Evolutionary conservation across 2,888 invertebrate genomes (phyloP), one percentile per base, ranked within the genome.

Genomic region (Pycnomerus fuliginosus): DNA sequence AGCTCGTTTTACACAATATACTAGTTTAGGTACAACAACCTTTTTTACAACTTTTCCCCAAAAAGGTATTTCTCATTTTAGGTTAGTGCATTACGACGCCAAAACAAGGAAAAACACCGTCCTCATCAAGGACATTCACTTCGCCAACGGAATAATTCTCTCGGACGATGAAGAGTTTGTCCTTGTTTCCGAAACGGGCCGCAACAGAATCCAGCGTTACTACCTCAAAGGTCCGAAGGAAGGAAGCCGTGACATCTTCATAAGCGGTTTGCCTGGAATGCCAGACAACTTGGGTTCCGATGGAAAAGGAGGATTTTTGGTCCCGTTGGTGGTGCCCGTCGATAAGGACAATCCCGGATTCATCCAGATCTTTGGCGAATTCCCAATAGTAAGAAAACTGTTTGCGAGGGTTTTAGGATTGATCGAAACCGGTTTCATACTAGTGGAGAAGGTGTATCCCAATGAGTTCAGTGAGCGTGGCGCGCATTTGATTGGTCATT

Each of bases 101-200:
- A 80, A 79, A 33, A 88, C 83, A 46, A 89, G 90, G 62, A 77
- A 79, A 52, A 89, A 85, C 62, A 80, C 78, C 61, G 86, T 93
- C 2, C 70, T 97, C 16, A 64, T 90, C 1, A 81, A 87, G 48
- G 78, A 86, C 30, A 62, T 98, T 1, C 83, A 80, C 69, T 94
- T 96, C 71, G 79, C 96, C 0, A 99, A 98, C 71, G 97, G 97
- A 10, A 70, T 98, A 14, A 82, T 79, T 34, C 62, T 97, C 0
- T 88, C 91, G 8, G 81, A 84, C 3, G 85, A 91, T 61, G 86
- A 90, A 67, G 83, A 88, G 45, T 91, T 87, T 61, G 66, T 97
- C 2, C 70, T 98, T 15, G 82, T 95, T 1, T 72, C 83, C 1
- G 97, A 97, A 72, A 82, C 85, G 0, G 64, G 70, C 2, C 74